Evolutionary conservation across 2,888 invertebrate genomes (phyloP).

Genomic region (Atethmia centrago): DNA sequence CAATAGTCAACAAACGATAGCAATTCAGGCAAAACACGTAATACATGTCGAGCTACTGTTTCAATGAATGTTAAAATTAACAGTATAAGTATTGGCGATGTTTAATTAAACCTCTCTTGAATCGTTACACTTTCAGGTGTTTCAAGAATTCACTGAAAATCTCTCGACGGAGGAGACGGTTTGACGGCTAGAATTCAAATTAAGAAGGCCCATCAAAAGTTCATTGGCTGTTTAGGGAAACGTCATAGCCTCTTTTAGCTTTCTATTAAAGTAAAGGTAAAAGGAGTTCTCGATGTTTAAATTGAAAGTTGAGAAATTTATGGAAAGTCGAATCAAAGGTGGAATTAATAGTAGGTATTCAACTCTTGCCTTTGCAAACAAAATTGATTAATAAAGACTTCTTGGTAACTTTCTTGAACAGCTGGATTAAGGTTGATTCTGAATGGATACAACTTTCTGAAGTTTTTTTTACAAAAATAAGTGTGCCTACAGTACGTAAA

Average conservation of each 20-base stretch:
- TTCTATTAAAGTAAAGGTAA: constrained; percentile 36
- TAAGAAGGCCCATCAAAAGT: constrained; percentile 50
- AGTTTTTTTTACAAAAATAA: background rate
- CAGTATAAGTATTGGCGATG: constrained; percentile 74
- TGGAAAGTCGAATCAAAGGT: background rate
- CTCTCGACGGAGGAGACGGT: constrained; percentile 19
- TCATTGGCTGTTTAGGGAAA: constrained; percentile 54
- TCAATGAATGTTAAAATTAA: constrained; percentile 79
- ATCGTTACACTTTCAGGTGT: constrained; percentile 63
- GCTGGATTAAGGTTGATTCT: background rate
- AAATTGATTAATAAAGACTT: background rate
- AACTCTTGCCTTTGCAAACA: background rate
- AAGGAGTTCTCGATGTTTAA: constrained; percentile 10
- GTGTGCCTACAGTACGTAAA: background rate
- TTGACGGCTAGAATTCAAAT: constrained; percentile 58
- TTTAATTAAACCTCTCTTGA: constrained; percentile 77
- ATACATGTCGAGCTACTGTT: constrained; percentile 66
- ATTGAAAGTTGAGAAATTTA: constrained; percentile 6
- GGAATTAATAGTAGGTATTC: background rate
- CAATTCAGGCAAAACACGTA: constrained; percentile 56
- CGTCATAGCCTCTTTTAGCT: constrained; percentile 23
- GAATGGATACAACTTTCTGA: background rate
- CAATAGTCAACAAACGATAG: background rate
- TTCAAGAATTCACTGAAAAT: constrained; percentile 55
- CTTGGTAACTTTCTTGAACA: background rate